A percentile compares a stretch with the other conserved stretches of the same genome.
Evolutionary conservation across 2,797 vertebrate genomes (phyloP).

Genomic region (Leptatherina wallacei): DNA sequence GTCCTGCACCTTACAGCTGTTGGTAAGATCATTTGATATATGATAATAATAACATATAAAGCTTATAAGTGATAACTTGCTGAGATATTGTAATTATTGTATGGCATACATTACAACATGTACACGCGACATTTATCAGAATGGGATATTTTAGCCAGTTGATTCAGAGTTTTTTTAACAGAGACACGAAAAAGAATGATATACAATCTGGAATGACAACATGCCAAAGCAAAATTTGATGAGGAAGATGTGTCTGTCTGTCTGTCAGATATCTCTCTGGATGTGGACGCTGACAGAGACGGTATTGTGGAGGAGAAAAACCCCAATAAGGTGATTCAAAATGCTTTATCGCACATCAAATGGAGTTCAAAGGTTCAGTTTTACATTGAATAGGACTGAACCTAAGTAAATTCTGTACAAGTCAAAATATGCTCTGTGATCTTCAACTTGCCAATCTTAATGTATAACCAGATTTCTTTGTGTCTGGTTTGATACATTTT

Average conservation of each 20-base stretch:
- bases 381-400: not conserved
- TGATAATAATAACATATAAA: too few relatives aligned
- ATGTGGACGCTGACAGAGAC: conserved; percentile 91
- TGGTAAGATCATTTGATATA: conserved; percentile 68
- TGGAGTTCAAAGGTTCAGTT: not conserved
- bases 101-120: not conserved
- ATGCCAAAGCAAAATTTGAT: not conserved
- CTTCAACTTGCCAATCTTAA: too few relatives aligned
- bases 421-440: not conserved
- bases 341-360: not conserved
- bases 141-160: not conserved
- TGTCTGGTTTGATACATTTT: not conserved
- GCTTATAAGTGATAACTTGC: too few relatives aligned
- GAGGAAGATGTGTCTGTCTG: conserved; percentile 3
- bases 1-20: conserved; percentile 81
- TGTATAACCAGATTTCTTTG: too few relatives aligned
- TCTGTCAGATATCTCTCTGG: conserved; percentile 90
- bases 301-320: conserved; percentile 91
- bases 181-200: not conserved
- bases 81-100: too few relatives aligned
- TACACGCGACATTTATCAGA: not conserved
- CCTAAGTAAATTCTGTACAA: not conserved
- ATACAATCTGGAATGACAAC: not conserved
- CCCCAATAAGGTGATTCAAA: conserved; percentile 88
- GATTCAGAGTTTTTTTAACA: not conserved